Conservation (phyloP, 2,888 invertebrate genomes). For the Calameuta filiformis region DNA sequence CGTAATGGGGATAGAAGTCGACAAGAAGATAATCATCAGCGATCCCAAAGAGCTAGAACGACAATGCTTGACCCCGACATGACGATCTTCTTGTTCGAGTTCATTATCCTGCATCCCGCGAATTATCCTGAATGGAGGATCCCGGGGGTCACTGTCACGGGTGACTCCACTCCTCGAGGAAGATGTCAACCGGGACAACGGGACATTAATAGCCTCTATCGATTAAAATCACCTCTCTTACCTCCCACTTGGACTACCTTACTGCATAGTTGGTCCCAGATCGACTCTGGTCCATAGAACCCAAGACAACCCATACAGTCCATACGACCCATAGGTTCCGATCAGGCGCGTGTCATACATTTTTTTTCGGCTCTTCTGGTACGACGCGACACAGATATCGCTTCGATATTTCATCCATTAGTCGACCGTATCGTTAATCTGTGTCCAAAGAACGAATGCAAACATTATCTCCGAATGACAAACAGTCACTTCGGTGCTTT, state of each 20-base stretch:
- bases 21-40: constrained; percentile 15
- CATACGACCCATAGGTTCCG: not conserved
- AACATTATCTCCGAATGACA: not conserved
- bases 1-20: constrained; percentile 20
- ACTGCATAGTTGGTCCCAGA: not conserved
- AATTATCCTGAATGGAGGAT: not conserved
- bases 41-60: constrained; percentile 4
- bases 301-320: no score
- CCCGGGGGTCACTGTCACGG: not conserved
- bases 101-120: not conserved
- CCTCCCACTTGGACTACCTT: not conserved
- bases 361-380: not conserved
- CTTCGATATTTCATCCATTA: not conserved
- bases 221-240: not conserved
- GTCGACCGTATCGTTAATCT: not conserved
- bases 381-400: not conserved
- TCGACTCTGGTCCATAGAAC: not conserved
- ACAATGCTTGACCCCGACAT: constrained; percentile 22
- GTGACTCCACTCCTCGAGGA: not conserved
- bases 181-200: constrained; percentile 19
- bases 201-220: constrained; percentile 23
- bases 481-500: not conserved
- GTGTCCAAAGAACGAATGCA: not conserved
- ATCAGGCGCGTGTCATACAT: not conserved
- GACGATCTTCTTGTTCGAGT: constrained; percentile 17